These are phyloP conservation scores for Drosophila rellima DNA, from an alignment of 2,888 invertebrate species.

Conservation along the genomic window DNA sequence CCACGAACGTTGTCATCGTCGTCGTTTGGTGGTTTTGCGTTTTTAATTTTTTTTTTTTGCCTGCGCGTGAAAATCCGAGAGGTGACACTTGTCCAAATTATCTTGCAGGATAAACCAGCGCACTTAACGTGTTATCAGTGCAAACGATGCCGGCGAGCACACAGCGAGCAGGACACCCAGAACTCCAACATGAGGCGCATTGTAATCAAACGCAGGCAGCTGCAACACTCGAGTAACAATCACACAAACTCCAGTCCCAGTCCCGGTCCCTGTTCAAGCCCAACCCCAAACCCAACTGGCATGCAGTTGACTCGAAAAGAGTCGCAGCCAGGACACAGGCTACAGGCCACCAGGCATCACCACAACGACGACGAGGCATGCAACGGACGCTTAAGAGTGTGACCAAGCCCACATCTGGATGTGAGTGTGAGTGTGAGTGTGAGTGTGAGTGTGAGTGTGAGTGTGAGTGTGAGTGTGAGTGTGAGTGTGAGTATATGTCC, in stretches of 20 bases:
- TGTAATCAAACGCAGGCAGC: conserved; percentile 76
- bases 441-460: conserved; percentile 12
- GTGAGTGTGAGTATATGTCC: conserved; percentile 44
- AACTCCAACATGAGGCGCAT: conserved; percentile 62
- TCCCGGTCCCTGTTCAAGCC: conserved; percentile 7
- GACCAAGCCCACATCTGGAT: conserved; percentile 58
- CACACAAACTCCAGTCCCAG: conserved; percentile 5
- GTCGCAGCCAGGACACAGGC: conserved; percentile 37
- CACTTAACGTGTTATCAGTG: conserved; percentile 81
- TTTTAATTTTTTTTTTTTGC: conserved; percentile 22
- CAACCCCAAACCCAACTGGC: conserved; percentile 53
- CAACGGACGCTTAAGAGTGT: conserved; percentile 75
- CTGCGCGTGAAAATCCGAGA: conserved; percentile 77
- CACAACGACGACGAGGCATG: conserved; percentile 47
- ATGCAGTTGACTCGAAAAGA: conserved; percentile 77
- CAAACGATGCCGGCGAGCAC: conserved; percentile 62
- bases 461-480: conserved; percentile 12
- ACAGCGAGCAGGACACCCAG: conserved; percentile 21
- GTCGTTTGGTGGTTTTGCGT: conserved; percentile 19
- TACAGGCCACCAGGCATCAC: conserved; percentile 24
- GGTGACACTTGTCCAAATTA: conserved; percentile 82
- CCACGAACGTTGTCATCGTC: conserved; percentile 53
- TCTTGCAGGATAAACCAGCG: conserved; percentile 79
- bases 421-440: conserved; percentile 11
- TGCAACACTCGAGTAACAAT: conserved; percentile 54